Evolutionary conservation across 1,140 invertebrate species (phyloP).

Genomic region (Aphaenogaster floridana): DNA sequence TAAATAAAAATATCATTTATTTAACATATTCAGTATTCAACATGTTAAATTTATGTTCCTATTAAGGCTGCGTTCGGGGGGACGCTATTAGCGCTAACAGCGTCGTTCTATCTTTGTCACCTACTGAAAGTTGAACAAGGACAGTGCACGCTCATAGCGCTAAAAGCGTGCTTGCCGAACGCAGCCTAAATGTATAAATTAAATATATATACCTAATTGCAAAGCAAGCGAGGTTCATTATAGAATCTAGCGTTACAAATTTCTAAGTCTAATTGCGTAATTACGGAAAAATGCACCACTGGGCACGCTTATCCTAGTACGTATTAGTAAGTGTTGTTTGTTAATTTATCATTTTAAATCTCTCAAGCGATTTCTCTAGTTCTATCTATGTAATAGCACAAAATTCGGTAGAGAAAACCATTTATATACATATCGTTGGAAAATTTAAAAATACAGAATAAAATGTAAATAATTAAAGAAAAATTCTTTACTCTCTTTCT

Average conservation of each 20-base stretch:
- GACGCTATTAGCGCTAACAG: too few relatives aligned
- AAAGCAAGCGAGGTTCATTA: neutral
- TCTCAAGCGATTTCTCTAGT: neutral
- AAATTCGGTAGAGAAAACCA: neutral
- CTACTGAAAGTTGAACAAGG: too few relatives aligned
- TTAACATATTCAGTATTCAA: neutral
- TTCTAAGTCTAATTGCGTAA: neutral
- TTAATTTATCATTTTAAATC: neutral
- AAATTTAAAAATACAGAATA: neutral
- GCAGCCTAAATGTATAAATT: neutral
- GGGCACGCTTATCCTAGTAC: neutral
- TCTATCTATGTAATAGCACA: neutral
- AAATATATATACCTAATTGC: neutral
- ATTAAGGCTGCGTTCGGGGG: too few relatives aligned
- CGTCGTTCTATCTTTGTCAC: too few relatives aligned
- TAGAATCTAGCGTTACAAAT: neutral
- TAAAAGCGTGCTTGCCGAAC: too few relatives aligned
- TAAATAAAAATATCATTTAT: neutral
- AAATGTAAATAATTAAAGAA: neutral
- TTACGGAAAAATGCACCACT: neutral
- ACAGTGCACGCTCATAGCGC: too few relatives aligned
- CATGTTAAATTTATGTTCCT: neutral
- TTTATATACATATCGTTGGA: neutral
- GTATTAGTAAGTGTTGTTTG: neutral
- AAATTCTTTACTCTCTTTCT: neutral